phyloP scores from a whole-genome alignment of 2,888 invertebrate genomes.

The Lepidocyrtinus sp. region DNA sequence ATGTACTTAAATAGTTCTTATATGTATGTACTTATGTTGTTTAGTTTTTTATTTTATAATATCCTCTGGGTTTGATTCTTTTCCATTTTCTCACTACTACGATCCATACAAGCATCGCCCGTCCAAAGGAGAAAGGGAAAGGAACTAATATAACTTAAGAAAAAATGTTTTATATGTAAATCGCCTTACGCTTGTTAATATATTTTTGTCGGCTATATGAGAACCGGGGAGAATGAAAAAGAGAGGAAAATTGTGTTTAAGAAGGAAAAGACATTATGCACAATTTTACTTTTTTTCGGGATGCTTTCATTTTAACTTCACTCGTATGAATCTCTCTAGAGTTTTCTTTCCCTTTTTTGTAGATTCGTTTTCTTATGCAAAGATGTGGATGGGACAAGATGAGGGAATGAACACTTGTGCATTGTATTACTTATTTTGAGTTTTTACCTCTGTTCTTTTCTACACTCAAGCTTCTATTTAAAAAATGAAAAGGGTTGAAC shows the following conservation, averaged over 20 bases:
- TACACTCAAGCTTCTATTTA: too few relatives aligned
- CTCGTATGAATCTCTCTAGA: too few relatives aligned
- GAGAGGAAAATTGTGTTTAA: too few relatives aligned
- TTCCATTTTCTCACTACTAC: constrained; percentile 34
- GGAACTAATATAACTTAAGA: too few relatives aligned
- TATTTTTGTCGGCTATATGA: too few relatives aligned
- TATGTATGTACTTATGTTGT: too few relatives aligned
- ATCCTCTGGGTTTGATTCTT: constrained; percentile 39
- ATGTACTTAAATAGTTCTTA: too few relatives aligned
- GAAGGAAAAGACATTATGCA: constrained; percentile 50
- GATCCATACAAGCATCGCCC: too few relatives aligned
- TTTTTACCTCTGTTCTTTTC: constrained; percentile 20
- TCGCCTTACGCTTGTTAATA: too few relatives aligned
- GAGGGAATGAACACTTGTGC: constrained; percentile 56
- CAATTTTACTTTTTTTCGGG: constrained; percentile 42
- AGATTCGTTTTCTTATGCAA: constrained; percentile 19
- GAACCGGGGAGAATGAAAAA: background rate
- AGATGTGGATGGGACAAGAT: constrained; percentile 38
- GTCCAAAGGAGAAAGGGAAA: too few relatives aligned
- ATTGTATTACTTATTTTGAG: constrained; percentile 30
- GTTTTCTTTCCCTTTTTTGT: constrained; percentile 24
- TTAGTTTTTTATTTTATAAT: too few relatives aligned
- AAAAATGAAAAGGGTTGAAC: constrained; percentile 40
- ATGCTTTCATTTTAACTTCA: constrained; percentile 39
- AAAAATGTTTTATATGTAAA: too few relatives aligned